Conservation (phyloP, 1,140 invertebrate genomes). For the Holotrichia oblita region DNA sequence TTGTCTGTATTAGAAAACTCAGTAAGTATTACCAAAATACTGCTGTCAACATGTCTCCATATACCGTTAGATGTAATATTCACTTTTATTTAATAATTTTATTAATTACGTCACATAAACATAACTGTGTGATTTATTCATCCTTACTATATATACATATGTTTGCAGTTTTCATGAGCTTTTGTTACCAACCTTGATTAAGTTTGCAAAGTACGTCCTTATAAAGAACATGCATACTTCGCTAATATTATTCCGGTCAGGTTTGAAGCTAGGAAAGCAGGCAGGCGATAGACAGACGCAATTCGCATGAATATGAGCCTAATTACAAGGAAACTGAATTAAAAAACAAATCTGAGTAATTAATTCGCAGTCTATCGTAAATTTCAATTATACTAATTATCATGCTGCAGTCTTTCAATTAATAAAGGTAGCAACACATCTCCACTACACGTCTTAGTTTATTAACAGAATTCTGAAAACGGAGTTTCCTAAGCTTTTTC, state of each 20-base stretch:
- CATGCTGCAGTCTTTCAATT: background rate
- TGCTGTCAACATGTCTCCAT: no score
- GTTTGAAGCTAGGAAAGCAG: background rate
- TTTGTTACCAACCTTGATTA: background rate
- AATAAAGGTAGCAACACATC: background rate
- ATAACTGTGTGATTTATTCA: background rate
- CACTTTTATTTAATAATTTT: no score
- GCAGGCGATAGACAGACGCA: background rate
- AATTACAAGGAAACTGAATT: background rate
- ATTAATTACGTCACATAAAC: no score
- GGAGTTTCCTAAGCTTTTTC: no score
- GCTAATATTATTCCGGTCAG: conserved; percentile 1
- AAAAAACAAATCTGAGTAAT: conserved; percentile 1
- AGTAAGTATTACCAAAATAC: no score
- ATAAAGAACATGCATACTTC: conserved; percentile 8
- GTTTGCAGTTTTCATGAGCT: background rate
- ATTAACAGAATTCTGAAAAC: no score
- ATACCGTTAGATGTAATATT: no score
- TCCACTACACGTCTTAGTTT: no score
- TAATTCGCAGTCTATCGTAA: background rate
- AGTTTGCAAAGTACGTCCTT: background rate
- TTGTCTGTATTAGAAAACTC: no score
- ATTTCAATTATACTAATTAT: conserved; percentile 4
- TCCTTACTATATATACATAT: background rate
- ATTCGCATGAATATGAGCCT: background rate